Evolutionary conservation across 2,888 invertebrate species (phyloP).

Genomic region (Ferdinandea cuprea): DNA sequence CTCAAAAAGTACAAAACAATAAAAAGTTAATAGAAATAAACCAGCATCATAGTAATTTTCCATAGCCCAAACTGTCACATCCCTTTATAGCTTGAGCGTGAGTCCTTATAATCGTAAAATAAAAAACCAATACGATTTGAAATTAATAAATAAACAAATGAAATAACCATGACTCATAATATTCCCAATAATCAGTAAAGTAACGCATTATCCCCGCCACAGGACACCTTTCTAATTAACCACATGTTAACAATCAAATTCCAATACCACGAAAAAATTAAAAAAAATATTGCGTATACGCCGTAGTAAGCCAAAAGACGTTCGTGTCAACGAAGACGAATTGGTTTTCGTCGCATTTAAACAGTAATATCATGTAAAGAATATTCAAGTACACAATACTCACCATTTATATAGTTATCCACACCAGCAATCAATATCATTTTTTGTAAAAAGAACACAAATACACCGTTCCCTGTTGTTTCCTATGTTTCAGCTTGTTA

Average conservation of each 20-base stretch:
- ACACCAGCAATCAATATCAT: conserved; percentile 83
- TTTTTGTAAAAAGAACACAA: conserved; percentile 77
- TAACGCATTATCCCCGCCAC: conserved; percentile 27
- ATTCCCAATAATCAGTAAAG: conserved; percentile 32
- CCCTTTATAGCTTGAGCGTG: too few species aligned
- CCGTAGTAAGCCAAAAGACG: conserved; percentile 33
- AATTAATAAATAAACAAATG: conserved; percentile 61
- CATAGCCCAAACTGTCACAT: conserved; percentile 22
- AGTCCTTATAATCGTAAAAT: too few species aligned
- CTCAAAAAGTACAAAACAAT: neutral
- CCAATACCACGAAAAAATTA: neutral
- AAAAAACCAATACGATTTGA: too few species aligned
- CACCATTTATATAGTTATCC: conserved; percentile 83
- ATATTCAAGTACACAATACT: conserved; percentile 70
- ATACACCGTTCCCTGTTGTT: conserved; percentile 60
- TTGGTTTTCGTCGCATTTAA: conserved; percentile 18
- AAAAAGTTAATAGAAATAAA: conserved; percentile 38
- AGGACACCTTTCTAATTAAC: conserved; percentile 27
- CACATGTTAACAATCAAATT: conserved; percentile 47
- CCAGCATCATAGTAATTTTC: conserved; percentile 55
- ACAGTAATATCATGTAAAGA: conserved; percentile 25
- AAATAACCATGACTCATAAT: conserved; percentile 62
- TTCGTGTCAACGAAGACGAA: conserved; percentile 13
- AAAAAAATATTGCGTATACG: conserved; percentile 66
- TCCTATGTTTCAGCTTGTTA: conserved; percentile 42